phyloP scores from a whole-genome alignment of 2,113 vertebrate genomes.

The Hypanus sabinus region DNA sequence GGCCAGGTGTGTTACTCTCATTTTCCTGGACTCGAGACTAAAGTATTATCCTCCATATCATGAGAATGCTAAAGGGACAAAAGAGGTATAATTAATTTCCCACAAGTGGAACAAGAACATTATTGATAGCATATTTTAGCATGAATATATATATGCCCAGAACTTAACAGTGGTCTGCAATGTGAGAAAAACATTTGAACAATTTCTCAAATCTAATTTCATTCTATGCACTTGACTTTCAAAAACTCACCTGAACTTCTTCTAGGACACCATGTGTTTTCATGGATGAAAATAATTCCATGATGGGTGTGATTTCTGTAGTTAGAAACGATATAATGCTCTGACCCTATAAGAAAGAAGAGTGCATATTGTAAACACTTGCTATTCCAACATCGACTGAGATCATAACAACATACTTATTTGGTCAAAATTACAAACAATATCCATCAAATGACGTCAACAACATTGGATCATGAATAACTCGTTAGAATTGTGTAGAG shows the following conservation, averaged over 20 bases:
- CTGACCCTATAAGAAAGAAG: slow-evolving; percentile 64
- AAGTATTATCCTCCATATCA: not conserved
- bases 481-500: not conserved
- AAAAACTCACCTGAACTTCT: slow-evolving; percentile 78
- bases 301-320: slow-evolving; percentile 86
- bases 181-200: not conserved
- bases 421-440: not conserved
- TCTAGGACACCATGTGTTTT: slow-evolving; percentile 85
- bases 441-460: not conserved
- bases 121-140: not conserved
- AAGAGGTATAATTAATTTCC: not conserved
- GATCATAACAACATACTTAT: not conserved
- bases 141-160: not conserved
- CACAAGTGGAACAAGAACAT: not conserved
- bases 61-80: not conserved
- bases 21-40: too few species aligned
- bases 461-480: not conserved
- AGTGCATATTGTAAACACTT: not conserved
- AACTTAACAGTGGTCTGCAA: not conserved
- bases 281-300: slow-evolving; percentile 94
- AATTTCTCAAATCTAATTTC: not conserved
- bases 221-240: not conserved
- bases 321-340: slow-evolving; percentile 89
- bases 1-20: too few species aligned
- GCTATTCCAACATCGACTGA: not conserved